Base-by-base conservation (phyloP, 2,888 invertebrate genomes). In the Megaustenia siamemsis region DNA sequence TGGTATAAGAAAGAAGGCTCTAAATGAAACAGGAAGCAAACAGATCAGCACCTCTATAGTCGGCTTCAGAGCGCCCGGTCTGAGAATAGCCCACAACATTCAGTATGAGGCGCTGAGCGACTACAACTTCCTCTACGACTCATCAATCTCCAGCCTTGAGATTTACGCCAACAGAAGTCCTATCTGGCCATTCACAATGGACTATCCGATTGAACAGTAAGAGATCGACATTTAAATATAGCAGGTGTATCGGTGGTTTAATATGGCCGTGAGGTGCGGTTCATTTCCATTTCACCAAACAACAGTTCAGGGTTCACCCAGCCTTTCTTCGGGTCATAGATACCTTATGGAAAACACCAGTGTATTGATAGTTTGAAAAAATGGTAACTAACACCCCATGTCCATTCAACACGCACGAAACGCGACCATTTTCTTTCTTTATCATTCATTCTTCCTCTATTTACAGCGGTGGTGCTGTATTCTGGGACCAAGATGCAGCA, bases 101-200 rank as follows among this genome's bases (percentile, higher is more conserved):
- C 97, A 97, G 93, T 97, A 97, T 92, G 94, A 97, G 40, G 97
- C 97, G 97, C 97, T 98, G 97, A 96, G 97, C 95, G 97, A 98
- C 94, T 97, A 97, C 93, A 97, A 97, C 10, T 98, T 97, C 94
- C 97, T 97, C 91, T 98, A 98, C 94, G 98, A 98, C 94, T 97
- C 98, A 93, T 97, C 98, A 1, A 96, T 98, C 89, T 97, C 97
- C 81, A 98, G 98, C 2, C 38, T 56, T 21, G 21, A 98, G 93
- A 98, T 97, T 93, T 97, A 81, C 10, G 2, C 43, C 18, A 98
- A 98, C 94, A 96, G 96, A 94, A 98, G 98, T 85, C 97, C 98
- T 8, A 96, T 97, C 83, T 98, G 98, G 98, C 98, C 98, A 0
- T 98, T 98, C 94, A 98, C 98, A 0, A 95, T 98, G 71, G 97